A percentile compares a stretch with the other conserved stretches of the same genome.
phyloP scores from a whole-genome alignment of 2,113 vertebrate species.

The Ictalurus furcatus region DNA sequence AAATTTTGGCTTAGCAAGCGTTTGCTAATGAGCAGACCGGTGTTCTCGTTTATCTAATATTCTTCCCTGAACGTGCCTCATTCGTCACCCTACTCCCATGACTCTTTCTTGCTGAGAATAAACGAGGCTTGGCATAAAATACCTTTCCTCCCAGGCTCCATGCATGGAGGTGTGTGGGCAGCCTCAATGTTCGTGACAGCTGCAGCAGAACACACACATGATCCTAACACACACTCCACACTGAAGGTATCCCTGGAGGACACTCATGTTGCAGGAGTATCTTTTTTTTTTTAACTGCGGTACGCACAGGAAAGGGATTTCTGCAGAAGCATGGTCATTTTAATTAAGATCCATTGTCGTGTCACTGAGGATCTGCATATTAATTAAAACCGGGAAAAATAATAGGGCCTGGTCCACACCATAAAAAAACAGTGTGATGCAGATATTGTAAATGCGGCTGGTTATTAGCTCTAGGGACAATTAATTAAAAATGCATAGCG shows the following conservation, averaged over 20 bases:
- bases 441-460: slow-evolving; percentile 10
- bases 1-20: slow-evolving; percentile 8
- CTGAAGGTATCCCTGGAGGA: slow-evolving; percentile 7
- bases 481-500: slow-evolving; percentile 22
- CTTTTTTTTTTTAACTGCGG: neutral
- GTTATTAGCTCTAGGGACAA: slow-evolving; percentile 5
- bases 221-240: neutral
- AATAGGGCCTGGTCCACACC: neutral
- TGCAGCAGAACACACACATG: slow-evolving; percentile 8
- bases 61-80: neutral
- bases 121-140: neutral
- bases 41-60: slow-evolving; percentile 33
- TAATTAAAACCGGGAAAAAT: slow-evolving; percentile 25
- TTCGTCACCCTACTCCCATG: slow-evolving; percentile 17
- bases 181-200: slow-evolving; percentile 12
- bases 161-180: slow-evolving; percentile 23
- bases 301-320: neutral
- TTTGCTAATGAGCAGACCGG: slow-evolving; percentile 22
- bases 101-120: slow-evolving; percentile 27
- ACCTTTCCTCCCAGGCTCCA: neutral
- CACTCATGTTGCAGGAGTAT: neutral
- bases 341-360: slow-evolving; percentile 38
- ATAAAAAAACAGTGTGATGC: neutral
- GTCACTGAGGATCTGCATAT: slow-evolving; percentile 36
- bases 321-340: slow-evolving; percentile 9